These are phyloP conservation scores for Pseudomyrmex cubaensis DNA, from an alignment of 1,140 invertebrate species.

Conservation along the genomic window DNA sequence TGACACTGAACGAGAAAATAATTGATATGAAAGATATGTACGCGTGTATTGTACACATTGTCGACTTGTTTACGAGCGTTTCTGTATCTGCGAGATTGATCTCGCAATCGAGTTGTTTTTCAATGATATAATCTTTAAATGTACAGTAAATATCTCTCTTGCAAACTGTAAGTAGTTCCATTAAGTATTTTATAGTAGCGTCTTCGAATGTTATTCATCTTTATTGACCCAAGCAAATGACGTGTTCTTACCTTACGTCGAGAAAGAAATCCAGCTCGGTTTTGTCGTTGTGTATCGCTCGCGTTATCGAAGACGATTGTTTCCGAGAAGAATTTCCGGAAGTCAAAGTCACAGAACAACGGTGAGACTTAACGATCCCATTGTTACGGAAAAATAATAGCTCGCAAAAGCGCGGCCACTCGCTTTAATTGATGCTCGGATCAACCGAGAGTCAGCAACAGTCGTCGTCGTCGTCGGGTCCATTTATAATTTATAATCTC, in stretches of 20 bases:
- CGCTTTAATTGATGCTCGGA: conserved; percentile 35
- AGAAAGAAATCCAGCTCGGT: not conserved
- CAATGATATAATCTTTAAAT: too few relatives aligned
- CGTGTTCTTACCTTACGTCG: too few relatives aligned
- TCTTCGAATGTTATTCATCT: too few relatives aligned
- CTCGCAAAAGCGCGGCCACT: not conserved
- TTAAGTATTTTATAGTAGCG: too few relatives aligned
- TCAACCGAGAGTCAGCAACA: conserved; percentile 20
- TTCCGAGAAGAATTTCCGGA: conserved; percentile 1
- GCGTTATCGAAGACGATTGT: conserved; percentile 18
- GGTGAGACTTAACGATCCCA: conserved; percentile 23
- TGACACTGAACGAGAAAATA: not conserved
- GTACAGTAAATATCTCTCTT: too few relatives aligned
- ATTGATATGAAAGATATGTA: not conserved
- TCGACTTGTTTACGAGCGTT: too few relatives aligned
- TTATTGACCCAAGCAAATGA: too few relatives aligned
- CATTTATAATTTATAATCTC: conserved; percentile 49
- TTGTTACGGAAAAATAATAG: conserved; percentile 41
- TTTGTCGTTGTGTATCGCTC: not conserved
- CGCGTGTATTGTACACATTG: too few relatives aligned
- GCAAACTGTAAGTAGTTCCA: too few relatives aligned
- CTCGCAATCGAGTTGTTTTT: too few relatives aligned
- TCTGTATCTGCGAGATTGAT: too few relatives aligned
- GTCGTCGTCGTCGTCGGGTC: not conserved
- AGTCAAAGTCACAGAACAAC: not conserved